These are phyloP conservation scores for Bombus pyrosoma DNA, from an alignment of 1,140 invertebrate genomes.

Conservation along the genomic window DNA sequence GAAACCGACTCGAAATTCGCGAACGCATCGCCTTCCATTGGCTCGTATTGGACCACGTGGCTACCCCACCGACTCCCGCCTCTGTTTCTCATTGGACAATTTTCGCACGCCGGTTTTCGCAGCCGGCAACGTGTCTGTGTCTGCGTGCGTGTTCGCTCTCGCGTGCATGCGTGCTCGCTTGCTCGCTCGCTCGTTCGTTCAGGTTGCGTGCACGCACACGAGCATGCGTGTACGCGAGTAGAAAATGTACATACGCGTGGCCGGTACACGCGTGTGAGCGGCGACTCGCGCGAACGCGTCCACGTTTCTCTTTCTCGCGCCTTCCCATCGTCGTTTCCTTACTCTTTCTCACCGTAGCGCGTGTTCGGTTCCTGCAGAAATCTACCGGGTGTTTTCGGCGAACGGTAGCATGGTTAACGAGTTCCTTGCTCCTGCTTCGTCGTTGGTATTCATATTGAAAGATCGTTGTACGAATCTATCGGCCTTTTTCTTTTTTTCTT, in stretches of 20 bases:
- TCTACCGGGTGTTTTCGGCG: constrained; percentile 78
- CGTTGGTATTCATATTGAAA: constrained; percentile 44
- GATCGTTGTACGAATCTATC: constrained; percentile 38
- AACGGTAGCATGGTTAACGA: constrained; percentile 40
- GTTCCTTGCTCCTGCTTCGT: constrained; percentile 32
- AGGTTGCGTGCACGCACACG: constrained; percentile 16
- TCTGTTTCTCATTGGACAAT: constrained; percentile 69
- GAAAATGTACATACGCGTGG: constrained; percentile 26
- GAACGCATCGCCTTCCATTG: constrained; percentile 60
- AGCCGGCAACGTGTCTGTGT: constrained; percentile 53
- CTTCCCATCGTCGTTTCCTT: background rate
- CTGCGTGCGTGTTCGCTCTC: constrained; percentile 43
- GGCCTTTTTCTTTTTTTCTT: background rate
- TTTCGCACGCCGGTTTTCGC: constrained; percentile 75
- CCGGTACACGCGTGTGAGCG: background rate
- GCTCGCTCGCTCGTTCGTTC: background rate
- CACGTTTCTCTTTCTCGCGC: constrained; percentile 6
- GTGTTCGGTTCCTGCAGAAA: constrained; percentile 63
- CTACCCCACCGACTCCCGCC: constrained; percentile 68
- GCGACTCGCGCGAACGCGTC: background rate
- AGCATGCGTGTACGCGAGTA: constrained; percentile 15
- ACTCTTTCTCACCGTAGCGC: constrained; percentile 14
- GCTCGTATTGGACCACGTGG: constrained; percentile 70
- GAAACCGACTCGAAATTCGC: constrained; percentile 72
- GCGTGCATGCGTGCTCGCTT: constrained; percentile 34